phyloP scores from a whole-genome alignment of 2,888 invertebrate genomes.

The Noctua janthina region DNA sequence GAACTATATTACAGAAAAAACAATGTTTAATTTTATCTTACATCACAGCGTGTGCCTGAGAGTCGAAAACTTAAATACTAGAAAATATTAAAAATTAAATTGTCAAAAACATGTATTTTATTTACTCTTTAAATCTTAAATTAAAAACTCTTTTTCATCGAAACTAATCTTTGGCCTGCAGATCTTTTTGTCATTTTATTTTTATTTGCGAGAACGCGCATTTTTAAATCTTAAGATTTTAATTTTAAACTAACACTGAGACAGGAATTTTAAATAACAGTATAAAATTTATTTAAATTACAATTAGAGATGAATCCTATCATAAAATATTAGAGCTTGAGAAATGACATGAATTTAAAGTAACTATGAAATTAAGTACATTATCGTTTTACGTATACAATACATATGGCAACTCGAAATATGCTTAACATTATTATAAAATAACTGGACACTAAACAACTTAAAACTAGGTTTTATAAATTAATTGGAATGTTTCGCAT shows the following conservation, averaged over 20 bases:
- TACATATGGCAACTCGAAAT: conserved; percentile 86
- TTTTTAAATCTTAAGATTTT: conserved; percentile 62
- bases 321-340: conserved; percentile 66
- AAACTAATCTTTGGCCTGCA: conserved; percentile 89
- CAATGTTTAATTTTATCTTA: conserved; percentile 78
- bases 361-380: conserved; percentile 85
- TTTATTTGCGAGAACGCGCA: conserved; percentile 82
- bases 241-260: conserved; percentile 80
- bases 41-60: conserved; percentile 90
- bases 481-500: conserved; percentile 82
- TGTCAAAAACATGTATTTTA: conserved; percentile 78
- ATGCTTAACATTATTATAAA: conserved; percentile 71
- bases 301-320: conserved; percentile 66
- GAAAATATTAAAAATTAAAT: conserved; percentile 70
- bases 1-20: conserved; percentile 73
- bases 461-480: conserved; percentile 75
- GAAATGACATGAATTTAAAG: conserved; percentile 62
- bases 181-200: conserved; percentile 80
- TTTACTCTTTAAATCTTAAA: conserved; percentile 70
- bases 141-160: conserved; percentile 72
- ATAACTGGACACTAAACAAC: conserved; percentile 70
- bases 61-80: conserved; percentile 84
- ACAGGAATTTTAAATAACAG: conserved; percentile 70
- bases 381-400: conserved; percentile 76
- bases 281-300: conserved; percentile 67